phyloP scores from a whole-genome alignment of 2,888 invertebrate genomes.

The Bellardia pandia region DNA sequence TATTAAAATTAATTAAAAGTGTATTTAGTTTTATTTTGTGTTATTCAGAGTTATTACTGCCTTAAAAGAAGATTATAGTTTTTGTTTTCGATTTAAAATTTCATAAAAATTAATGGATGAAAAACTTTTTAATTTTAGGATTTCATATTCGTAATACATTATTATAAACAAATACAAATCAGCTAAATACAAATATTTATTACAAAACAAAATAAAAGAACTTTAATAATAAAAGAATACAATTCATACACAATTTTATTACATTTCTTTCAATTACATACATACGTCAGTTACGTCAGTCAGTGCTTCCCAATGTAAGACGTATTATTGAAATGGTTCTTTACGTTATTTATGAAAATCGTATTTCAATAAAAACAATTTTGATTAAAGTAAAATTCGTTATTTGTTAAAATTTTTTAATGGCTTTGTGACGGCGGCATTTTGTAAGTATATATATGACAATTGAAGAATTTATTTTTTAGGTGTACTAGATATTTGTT shows the following conservation, averaged over 20 bases:
- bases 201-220: not conserved
- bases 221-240: conserved; percentile 18
- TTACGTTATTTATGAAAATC: too few species aligned
- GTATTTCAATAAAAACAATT: too few species aligned
- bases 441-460: too few species aligned
- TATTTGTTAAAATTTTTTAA: too few species aligned
- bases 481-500: too few species aligned
- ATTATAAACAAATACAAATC: conserved; percentile 22
- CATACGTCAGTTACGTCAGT: not conserved
- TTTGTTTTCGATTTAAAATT: not conserved
- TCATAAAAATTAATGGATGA: not conserved
- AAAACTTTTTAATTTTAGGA: conserved; percentile 4
- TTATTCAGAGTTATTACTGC: not conserved
- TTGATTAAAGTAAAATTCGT: too few species aligned
- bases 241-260: not conserved
- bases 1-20: conserved; percentile 18
- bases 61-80: not conserved
- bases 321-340: too few species aligned
- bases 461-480: too few species aligned
- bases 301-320: too few species aligned
- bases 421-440: too few species aligned
- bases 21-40: conserved; percentile 1
- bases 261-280: not conserved
- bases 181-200: conserved; percentile 28
- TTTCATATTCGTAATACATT: not conserved